Percentiles rank a stretch among this genome's conserved stretches.
phyloP scores from a whole-genome alignment of 1,140 invertebrate species.

The Hydropsyche tenuis region DNA sequence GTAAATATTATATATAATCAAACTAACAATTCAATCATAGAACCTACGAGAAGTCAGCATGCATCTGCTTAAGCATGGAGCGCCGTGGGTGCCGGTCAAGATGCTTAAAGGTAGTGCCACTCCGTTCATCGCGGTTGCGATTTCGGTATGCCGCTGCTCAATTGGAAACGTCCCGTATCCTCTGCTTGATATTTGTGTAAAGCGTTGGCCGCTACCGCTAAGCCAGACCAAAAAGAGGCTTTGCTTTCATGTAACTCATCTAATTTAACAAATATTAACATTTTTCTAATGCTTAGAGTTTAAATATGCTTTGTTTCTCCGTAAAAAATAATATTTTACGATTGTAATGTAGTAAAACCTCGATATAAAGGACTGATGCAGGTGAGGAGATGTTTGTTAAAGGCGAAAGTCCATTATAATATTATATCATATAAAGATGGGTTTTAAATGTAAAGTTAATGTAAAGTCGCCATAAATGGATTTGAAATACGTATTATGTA shows the following conservation, averaged over 20 bases:
- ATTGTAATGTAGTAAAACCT: background rate
- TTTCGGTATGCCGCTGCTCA: conserved; percentile 80
- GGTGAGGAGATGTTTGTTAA: no score
- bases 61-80: conserved; percentile 79
- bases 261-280: conserved; percentile 31
- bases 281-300: background rate
- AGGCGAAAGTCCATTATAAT: no score
- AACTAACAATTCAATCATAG: conserved; percentile 53
- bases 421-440: no score
- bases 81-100: conserved; percentile 54
- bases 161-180: conserved; percentile 75
- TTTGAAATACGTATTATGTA: no score
- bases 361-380: background rate
- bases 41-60: conserved; percentile 83
- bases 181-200: conserved; percentile 78
- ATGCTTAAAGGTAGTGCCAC: conserved; percentile 66
- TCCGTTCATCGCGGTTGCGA: conserved; percentile 80
- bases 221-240: conserved; percentile 74
- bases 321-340: background rate
- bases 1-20: background rate
- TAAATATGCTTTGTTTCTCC: background rate
- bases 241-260: conserved; percentile 72
- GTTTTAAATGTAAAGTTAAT: no score
- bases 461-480: no score
- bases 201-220: conserved; percentile 69